Percentiles rank a stretch among this genome's conserved stretches.
Evolutionary conservation across 1,140 invertebrate species (phyloP).

Genomic region (Pseudomyrmex concolor): DNA sequence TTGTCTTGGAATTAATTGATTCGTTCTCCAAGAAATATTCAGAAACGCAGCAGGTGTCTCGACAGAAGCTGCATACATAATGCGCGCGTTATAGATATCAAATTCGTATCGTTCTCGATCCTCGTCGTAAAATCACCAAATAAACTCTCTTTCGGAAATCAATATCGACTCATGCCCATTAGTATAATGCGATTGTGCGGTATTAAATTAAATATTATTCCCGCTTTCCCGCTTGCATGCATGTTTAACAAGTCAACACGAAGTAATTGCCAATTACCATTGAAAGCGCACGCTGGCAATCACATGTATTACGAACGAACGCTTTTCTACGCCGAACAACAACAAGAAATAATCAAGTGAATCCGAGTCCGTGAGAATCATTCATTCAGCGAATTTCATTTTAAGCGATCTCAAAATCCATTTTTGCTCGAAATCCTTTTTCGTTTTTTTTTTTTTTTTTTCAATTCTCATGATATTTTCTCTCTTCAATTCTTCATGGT

Average conservation of each 20-base stretch:
- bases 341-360: constrained; percentile 13
- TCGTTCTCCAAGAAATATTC: constrained; percentile 39
- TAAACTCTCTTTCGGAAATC: constrained; percentile 55
- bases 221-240: no score
- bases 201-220: constrained; percentile 57
- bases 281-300: constrained; percentile 9
- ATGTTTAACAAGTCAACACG: constrained; percentile 43
- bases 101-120: constrained; percentile 37
- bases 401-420: background rate
- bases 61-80: constrained; percentile 40
- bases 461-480: background rate
- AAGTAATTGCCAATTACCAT: constrained; percentile 49
- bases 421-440: no score
- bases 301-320: constrained; percentile 17
- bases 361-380: background rate
- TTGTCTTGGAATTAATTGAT: constrained; percentile 61
- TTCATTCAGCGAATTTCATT: no score
- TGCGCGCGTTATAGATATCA: constrained; percentile 15
- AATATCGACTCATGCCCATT: constrained; percentile 34
- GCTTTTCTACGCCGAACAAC: background rate
- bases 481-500: no score
- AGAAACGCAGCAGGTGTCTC: constrained; percentile 49
- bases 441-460: no score
- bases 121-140: constrained; percentile 40
- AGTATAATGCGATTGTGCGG: constrained; percentile 49